Base-by-base conservation (phyloP, 2,113 vertebrate genomes). In the Epinephelus moara region DNA sequence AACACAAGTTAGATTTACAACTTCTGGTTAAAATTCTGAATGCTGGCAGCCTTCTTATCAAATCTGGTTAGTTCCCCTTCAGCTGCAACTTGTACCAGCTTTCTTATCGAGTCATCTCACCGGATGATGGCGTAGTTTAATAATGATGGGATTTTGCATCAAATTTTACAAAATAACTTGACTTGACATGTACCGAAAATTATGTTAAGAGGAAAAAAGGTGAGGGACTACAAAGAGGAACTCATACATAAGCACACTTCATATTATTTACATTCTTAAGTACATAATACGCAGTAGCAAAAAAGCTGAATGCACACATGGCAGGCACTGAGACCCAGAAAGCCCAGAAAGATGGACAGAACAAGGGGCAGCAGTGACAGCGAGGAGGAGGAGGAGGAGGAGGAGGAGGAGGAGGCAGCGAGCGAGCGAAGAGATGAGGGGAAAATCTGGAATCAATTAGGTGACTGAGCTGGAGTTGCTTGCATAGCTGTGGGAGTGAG, bases 361-460 rank as follows among this genome's bases (percentile, higher is more conserved):
- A 67, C 0, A 11, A 85, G 86, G 76, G 83, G 86, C 70, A 76
- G 84, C n/a, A 83, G 78, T 84, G 90, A 91, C 86, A 89, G 85
- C 63, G 84, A 88, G 60, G 30, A 77, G 80, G 33, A 37, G 33
- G 85, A 88, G 60, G 25, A 77, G 80, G 62, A 77, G 80, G 50
- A 84, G 78, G 62, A 68, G 47, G 21, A 68, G 70, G 67, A 86
- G 72, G 75, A 70, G 78, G 82, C 67, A 69, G 61, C 68, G 68
- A 79, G 67, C 82, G 67, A 91, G 62, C 40, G 85, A 82, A 86
- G 55, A 80, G 87, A 94, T 84, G 76, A 83, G 81, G 85, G 78
- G 71, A 78, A 85, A 85, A 84, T 95, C 94, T 95, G 94, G 94
- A 94, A 91, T 94, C 93, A 94, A 95, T 95, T 95, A 95, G 81